Percentiles rank a stretch among this genome's conserved stretches.
These are phyloP conservation scores for Lipophrys pholis DNA, from an alignment of 2,113 vertebrate species.

Conservation along the genomic window DNA sequence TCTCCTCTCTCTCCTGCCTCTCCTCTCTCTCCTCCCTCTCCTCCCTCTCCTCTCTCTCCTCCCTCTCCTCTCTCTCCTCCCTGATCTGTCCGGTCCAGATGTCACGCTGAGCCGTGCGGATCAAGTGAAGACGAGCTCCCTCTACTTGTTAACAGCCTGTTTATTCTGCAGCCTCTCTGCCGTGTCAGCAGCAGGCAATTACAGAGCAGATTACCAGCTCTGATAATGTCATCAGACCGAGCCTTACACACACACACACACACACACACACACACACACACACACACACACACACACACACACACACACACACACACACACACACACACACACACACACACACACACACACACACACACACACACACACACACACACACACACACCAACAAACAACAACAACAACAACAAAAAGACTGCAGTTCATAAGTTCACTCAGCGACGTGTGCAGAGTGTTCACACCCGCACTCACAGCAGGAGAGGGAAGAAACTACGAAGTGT, in stretches of 20 bases:
- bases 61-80: too few relatives aligned
- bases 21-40: neutral
- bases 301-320: slow-evolving; percentile 20
- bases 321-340: neutral
- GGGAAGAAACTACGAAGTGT: too few relatives aligned
- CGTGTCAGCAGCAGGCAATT: slow-evolving; percentile 67
- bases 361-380: slow-evolving; percentile 10
- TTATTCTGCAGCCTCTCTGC: slow-evolving; percentile 56
- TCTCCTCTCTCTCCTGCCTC: slow-evolving; percentile 1
- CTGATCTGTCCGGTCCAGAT: slow-evolving; percentile 29
- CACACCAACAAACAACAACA: too few relatives aligned
- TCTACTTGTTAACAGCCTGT: slow-evolving; percentile 58
- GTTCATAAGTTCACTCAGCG: too few relatives aligned
- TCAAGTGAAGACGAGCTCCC: slow-evolving; percentile 33
- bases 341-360: slow-evolving; percentile 7
- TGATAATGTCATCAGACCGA: slow-evolving; percentile 64
- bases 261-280: slow-evolving; percentile 13
- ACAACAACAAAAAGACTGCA: too few relatives aligned
- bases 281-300: too few relatives aligned
- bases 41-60: neutral
- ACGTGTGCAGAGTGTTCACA: too few relatives aligned
- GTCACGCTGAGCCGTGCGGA: slow-evolving; percentile 26
- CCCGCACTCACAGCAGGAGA: too few relatives aligned
- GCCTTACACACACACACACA: slow-evolving; percentile 23
- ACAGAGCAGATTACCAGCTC: slow-evolving; percentile 63